Conservation (phyloP, 2,888 invertebrate genomes). For the Theristus sp. region DNA sequence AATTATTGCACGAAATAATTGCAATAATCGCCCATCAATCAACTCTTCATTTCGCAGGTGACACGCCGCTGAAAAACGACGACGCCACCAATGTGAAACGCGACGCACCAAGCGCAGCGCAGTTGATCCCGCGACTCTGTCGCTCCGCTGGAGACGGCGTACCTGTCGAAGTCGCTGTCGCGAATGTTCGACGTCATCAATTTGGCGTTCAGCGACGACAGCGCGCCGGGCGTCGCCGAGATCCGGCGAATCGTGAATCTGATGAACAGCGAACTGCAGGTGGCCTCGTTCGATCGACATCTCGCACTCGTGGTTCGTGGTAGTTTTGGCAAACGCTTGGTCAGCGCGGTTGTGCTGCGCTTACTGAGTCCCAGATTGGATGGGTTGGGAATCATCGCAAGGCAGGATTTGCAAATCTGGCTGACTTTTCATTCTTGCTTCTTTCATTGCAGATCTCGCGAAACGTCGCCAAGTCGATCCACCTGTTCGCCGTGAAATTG, state of each 20-base stretch:
- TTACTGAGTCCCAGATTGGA: too few relatives aligned
- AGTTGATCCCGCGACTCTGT: constrained; percentile 32
- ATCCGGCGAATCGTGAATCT: constrained; percentile 6
- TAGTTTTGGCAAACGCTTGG: too few relatives aligned
- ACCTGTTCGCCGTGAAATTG: constrained; percentile 55
- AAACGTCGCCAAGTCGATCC: constrained; percentile 63
- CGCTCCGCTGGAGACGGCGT: constrained; percentile 60
- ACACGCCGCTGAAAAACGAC: too few relatives aligned
- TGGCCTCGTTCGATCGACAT: constrained; percentile 61
- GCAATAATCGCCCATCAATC: too few relatives aligned
- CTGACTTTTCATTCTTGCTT: too few relatives aligned
- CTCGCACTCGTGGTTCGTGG: constrained; percentile 50
- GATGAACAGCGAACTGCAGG: constrained; percentile 50
- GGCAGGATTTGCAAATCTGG: too few relatives aligned
- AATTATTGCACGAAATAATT: too few relatives aligned
- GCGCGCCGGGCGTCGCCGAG: not conserved
- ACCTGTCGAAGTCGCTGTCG: constrained; percentile 60
- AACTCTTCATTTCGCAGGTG: too few relatives aligned
- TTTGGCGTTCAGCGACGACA: constrained; percentile 44
- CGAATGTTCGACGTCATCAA: constrained; percentile 64
- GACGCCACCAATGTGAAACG: too few relatives aligned
- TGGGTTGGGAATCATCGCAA: too few relatives aligned
- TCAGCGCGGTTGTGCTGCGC: too few relatives aligned
- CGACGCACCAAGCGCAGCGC: not conserved
- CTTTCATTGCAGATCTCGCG: constrained; percentile 31